phyloP scores from a whole-genome alignment of 37 sponge, comb jelly and placozoan genomes.

The Oopsacas minuta region DNA sequence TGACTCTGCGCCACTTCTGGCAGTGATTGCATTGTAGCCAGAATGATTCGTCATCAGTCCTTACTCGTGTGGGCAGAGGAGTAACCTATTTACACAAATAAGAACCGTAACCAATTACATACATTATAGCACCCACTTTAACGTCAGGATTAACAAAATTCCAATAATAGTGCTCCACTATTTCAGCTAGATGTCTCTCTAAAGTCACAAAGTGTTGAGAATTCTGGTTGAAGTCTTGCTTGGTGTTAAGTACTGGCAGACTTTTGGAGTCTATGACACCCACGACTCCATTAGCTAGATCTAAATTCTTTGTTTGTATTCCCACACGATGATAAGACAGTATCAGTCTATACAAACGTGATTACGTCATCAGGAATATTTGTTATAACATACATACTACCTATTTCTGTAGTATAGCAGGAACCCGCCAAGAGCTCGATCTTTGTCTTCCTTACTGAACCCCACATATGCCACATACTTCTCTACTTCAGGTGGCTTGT shows the following conservation, averaged over 20 bases:
- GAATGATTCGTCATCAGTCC: background rate
- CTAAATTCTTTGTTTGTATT: background rate
- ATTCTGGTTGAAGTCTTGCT: conserved; percentile 15
- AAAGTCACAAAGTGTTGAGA: background rate
- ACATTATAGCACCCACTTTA: background rate
- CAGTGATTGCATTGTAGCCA: conserved; percentile 18
- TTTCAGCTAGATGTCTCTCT: background rate
- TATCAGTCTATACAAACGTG: background rate
- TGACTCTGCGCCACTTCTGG: background rate
- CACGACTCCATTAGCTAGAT: background rate
- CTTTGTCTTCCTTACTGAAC: background rate
- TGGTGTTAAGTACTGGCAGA: background rate
- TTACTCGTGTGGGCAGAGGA: background rate
- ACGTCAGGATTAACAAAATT: conserved; percentile 11
- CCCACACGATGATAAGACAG: background rate
- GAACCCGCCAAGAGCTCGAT: background rate
- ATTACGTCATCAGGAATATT: too few species aligned
- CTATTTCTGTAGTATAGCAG: conserved; percentile 5
- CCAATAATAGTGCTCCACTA: conserved; percentile 17
- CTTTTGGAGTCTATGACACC: background rate
- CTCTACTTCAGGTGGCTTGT: background rate
- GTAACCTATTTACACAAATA: background rate
- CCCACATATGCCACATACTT: background rate
- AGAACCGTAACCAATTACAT: too few species aligned
- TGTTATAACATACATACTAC: too few species aligned